A percentile compares a stretch with the other conserved stretches of the same genome.
Conservation (phyloP, 2,113 vertebrate genomes). For the Mesembrinibis cayennensis region DNA sequence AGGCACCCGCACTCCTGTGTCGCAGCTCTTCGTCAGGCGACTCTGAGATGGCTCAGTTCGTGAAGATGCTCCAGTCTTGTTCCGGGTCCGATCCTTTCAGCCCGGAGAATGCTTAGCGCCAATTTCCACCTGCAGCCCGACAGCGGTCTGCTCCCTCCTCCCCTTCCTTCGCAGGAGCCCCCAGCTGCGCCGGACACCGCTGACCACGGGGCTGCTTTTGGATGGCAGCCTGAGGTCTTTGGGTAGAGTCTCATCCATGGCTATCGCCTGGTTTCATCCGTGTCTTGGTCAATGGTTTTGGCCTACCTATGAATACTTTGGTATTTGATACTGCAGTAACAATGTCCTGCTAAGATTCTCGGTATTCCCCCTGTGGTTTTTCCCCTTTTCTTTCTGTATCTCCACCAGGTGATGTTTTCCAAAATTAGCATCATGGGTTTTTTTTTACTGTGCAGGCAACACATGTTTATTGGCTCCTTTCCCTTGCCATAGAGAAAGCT, state of each 20-base stretch:
- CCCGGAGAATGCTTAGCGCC: neutral
- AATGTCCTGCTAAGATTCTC: neutral
- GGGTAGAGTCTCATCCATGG: neutral
- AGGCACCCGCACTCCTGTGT: fast-evolving
- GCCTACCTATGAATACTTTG: neutral
- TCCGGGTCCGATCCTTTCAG: neutral
- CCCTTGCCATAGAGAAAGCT: neutral
- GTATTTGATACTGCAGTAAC: neutral
- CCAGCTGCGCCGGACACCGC: neutral
- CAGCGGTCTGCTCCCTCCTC: neutral
- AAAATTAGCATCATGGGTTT: neutral
- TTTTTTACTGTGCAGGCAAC: neutral
- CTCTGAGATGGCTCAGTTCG: fast-evolving
- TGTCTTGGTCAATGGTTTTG: neutral
- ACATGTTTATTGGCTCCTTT: neutral
- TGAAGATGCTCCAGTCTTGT: neutral
- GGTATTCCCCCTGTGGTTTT: neutral
- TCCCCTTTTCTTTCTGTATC: neutral
- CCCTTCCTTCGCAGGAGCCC: neutral
- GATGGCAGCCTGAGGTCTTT: neutral
- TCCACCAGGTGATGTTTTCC: neutral
- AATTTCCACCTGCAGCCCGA: neutral
- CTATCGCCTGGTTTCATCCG: neutral
- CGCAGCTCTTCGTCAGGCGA: neutral
- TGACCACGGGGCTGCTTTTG: neutral